Percentiles rank a stretch among this genome's conserved stretches.
These are phyloP conservation scores for Acrossocheilus wenchowensis DNA, from an alignment of 2,797 vertebrate species.

Conservation along the genomic window DNA sequence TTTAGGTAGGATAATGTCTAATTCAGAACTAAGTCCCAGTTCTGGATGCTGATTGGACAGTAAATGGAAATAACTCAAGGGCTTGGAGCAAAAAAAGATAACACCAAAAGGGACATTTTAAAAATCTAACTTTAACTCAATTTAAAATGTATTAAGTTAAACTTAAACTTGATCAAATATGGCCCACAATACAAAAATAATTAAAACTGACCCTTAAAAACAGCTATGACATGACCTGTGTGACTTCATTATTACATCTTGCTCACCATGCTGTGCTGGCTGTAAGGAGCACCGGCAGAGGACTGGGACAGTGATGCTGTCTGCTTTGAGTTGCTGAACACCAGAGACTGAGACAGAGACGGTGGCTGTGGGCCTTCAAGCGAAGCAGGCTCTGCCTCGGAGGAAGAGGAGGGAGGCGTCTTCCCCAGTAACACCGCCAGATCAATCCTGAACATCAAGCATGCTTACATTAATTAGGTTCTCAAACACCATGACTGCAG, in stretches of 20 bases:
- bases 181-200: neutral
- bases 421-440: slow-evolving; percentile 95
- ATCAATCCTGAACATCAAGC: slow-evolving; percentile 85
- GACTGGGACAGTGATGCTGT: slow-evolving; percentile 83
- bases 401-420: slow-evolving; percentile 90
- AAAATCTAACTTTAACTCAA: neutral
- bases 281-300: slow-evolving; percentile 83
- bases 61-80: neutral
- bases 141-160: neutral
- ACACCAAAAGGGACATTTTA: neutral
- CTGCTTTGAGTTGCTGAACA: slow-evolving; percentile 99
- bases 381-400: slow-evolving; percentile 87
- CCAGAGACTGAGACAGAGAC: slow-evolving; percentile 90
- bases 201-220: neutral
- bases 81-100: neutral
- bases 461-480: neutral
- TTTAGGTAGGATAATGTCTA: neutral
- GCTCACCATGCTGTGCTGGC: slow-evolving; percentile 95
- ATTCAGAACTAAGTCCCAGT: neutral
- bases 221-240: neutral
- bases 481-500: too few species aligned
- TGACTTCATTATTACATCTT: neutral
- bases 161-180: neutral
- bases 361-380: slow-evolving; percentile 87
- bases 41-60: neutral